These are phyloP conservation scores for Acinonyx jubatus DNA, from an alignment of 2,113 vertebrate genomes.

Conservation along the genomic window DNA sequence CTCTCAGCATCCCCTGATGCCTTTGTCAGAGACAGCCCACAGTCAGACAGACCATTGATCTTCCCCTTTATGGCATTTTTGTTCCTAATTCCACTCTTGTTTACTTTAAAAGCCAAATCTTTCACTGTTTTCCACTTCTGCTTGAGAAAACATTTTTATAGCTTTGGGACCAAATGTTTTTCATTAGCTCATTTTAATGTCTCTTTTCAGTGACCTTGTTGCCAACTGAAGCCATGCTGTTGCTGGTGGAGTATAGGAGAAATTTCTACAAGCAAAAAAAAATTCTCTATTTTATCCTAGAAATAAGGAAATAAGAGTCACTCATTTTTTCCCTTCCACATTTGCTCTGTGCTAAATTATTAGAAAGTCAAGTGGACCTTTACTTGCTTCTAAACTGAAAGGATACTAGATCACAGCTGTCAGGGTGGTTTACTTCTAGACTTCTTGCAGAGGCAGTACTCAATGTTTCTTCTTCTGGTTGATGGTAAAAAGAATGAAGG, in stretches of 20 bases:
- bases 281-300: neutral
- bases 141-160: conserved; percentile 59
- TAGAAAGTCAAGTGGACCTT: neutral
- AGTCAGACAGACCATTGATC: neutral
- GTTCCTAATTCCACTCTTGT: conserved; percentile 17
- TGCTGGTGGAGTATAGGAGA: neutral
- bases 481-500: neutral
- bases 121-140: neutral
- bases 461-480: neutral
- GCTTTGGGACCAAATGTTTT: conserved; percentile 41
- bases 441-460: neutral
- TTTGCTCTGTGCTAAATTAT: neutral
- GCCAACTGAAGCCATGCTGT: neutral
- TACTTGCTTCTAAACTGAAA: neutral
- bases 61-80: neutral
- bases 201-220: neutral
- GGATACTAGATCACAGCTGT: neutral
- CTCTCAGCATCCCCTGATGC: neutral
- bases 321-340: neutral
- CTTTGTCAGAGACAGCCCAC: neutral
- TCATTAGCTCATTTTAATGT: neutral
- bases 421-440: neutral
- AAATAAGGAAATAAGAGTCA: neutral
- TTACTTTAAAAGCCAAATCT: conserved; percentile 41
- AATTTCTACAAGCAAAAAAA: neutral